phyloP scores from a whole-genome alignment of 2,797 vertebrate species.

The Corythornis leucogaster region DNA sequence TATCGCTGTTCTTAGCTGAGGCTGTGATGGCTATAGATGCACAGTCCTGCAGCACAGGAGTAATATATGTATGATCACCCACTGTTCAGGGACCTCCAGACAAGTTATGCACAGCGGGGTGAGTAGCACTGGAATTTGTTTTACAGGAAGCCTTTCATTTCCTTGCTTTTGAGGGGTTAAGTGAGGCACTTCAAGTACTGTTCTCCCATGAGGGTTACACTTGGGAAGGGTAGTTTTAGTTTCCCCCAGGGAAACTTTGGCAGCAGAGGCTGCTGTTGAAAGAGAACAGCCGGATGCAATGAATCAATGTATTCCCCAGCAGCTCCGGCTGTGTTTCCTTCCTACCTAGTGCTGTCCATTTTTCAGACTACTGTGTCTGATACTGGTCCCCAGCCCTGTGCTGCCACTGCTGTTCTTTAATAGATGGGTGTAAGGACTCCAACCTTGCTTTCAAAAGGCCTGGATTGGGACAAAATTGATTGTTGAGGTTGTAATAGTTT shows the following conservation, averaged over 20 bases:
- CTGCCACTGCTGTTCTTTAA: neutral
- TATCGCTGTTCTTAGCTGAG: neutral
- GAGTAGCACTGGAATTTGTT: constrained; percentile 70
- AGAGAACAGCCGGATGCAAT: constrained; percentile 55
- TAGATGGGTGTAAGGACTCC: neutral
- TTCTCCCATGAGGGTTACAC: constrained; percentile 38
- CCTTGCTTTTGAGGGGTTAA: constrained; percentile 75
- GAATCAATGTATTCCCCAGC: constrained; percentile 57
- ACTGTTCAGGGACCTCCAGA: constrained; percentile 68
- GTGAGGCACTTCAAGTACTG: constrained; percentile 68
- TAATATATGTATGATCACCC: constrained; percentile 64
- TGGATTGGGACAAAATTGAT: neutral
- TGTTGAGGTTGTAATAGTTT: neutral
- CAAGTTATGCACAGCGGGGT: constrained; percentile 61
- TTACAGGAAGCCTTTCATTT: constrained; percentile 77
- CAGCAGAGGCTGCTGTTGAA: constrained; percentile 55
- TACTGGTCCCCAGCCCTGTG: neutral
- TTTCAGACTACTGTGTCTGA: neutral
- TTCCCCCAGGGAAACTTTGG: constrained; percentile 37
- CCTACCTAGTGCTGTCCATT: constrained; percentile 5
- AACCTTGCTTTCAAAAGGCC: neutral
- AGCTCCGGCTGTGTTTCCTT: neutral
- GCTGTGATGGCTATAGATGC: neutral
- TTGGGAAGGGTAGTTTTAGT: constrained; percentile 37
- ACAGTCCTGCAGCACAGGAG: constrained; percentile 34